phyloP scores from a whole-genome alignment of 2,888 invertebrate species.

The Biston stratarius region DNA sequence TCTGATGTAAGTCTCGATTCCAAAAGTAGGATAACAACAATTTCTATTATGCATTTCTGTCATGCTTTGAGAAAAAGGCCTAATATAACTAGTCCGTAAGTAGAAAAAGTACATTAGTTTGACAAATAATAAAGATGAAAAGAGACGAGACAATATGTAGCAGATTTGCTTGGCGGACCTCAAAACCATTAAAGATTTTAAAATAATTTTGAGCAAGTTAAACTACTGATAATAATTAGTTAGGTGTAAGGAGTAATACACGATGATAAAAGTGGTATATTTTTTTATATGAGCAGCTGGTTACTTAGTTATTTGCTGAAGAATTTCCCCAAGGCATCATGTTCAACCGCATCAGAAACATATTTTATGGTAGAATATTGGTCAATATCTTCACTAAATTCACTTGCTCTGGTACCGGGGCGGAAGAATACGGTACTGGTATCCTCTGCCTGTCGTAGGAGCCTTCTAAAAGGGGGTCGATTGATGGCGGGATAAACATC shows the following conservation, averaged over 20 bases:
- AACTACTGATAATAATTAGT: not conserved
- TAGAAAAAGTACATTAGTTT: too few species aligned
- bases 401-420: too few species aligned
- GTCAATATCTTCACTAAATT: too few species aligned
- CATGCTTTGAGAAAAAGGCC: not conserved
- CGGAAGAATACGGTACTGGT: too few species aligned
- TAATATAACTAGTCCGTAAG: not conserved
- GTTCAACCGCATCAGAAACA: not conserved
- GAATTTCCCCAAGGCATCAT: not conserved
- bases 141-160: too few species aligned
- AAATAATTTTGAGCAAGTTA: not conserved
- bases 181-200: not conserved
- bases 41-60: not conserved
- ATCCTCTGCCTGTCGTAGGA: too few species aligned
- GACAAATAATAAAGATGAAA: too few species aligned
- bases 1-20: too few species aligned
- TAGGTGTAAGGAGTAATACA: not conserved
- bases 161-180: too few species aligned
- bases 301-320: not conserved
- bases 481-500: too few species aligned
- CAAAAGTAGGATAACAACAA: not conserved
- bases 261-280: constrained; percentile 6
- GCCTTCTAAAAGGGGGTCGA: too few species aligned
- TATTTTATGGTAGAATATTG: too few species aligned
- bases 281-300: not conserved